phyloP scores from a whole-genome alignment of 2,113 vertebrate genomes.

The Perca fluviatilis region DNA sequence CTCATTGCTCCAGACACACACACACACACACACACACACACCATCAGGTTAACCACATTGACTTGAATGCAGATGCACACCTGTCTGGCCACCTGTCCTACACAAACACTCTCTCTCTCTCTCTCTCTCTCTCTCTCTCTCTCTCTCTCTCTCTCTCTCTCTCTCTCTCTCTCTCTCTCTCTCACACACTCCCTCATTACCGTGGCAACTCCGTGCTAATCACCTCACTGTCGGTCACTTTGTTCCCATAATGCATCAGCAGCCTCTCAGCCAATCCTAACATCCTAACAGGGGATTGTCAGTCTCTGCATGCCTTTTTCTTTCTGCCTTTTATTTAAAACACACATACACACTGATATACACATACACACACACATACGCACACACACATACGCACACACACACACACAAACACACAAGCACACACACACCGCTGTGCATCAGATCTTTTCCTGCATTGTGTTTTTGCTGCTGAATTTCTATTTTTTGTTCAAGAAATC shows the following conservation, averaged over 20 bases:
- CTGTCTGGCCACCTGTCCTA: slow-evolving; percentile 62
- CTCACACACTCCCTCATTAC: slow-evolving; percentile 19
- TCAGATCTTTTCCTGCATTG: too few species aligned
- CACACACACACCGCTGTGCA: background rate
- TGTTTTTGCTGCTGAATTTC: too few species aligned
- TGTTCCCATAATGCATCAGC: slow-evolving; percentile 74
- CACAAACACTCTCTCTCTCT: background rate
- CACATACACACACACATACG: background rate
- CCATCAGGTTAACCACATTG: slow-evolving; percentile 22
- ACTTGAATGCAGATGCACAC: slow-evolving; percentile 71
- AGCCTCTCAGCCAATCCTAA: slow-evolving; percentile 42
- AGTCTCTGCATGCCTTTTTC: background rate
- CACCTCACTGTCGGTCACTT: slow-evolving; percentile 60
- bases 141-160: accelerated
- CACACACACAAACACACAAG: background rate
- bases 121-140: too few species aligned
- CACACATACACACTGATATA: background rate
- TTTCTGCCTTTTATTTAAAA: background rate
- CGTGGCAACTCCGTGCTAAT: slow-evolving; percentile 54
- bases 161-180: accelerated
- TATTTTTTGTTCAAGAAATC: too few species aligned
- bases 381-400: background rate
- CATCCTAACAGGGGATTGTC: slow-evolving; percentile 31
- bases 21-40: slow-evolving; percentile 7
- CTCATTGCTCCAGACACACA: background rate